phyloP scores from a whole-genome alignment of 2,888 invertebrate genomes.

The Xanthia togata region DNA sequence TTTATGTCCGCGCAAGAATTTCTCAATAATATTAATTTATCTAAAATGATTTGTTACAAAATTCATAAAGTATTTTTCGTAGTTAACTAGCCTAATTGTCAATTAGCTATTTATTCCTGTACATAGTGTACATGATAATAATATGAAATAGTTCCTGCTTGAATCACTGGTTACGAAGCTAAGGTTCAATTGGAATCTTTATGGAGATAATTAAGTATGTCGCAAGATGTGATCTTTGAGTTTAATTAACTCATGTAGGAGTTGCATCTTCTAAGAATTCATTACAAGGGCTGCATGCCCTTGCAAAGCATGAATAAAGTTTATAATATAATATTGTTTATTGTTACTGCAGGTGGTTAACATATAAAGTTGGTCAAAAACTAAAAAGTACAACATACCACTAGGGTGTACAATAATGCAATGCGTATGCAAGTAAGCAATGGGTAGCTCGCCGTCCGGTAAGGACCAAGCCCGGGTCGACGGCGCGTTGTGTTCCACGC shows the following conservation, averaged over 20 bases:
- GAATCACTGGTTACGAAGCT: slow-evolving; percentile 30
- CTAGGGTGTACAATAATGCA: too few relatives aligned
- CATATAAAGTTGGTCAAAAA: too few relatives aligned
- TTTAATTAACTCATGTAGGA: slow-evolving; percentile 25
- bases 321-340: too few relatives aligned
- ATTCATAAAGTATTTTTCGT: background rate
- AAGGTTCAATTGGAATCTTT: slow-evolving; percentile 53
- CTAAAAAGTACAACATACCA: too few relatives aligned
- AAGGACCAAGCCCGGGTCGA: too few relatives aligned
- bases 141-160: slow-evolving; percentile 26
- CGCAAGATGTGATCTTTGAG: slow-evolving; percentile 23
- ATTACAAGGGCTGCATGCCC: background rate
- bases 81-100: background rate
- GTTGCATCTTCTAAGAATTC: slow-evolving; percentile 27
- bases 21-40: background rate
- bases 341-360: too few relatives aligned
- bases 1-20: background rate
- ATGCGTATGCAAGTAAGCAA: too few relatives aligned
- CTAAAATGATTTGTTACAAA: background rate
- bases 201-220: slow-evolving; percentile 49
- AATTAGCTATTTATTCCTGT: background rate
- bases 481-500: too few relatives aligned
- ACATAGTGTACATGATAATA: background rate
- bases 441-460: too few relatives aligned
- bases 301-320: too few relatives aligned